Evolutionary conservation across 1,140 invertebrate species (phyloP), one percentile per base, ranked within the genome.

Genomic region (Kradibia gibbosae): DNA sequence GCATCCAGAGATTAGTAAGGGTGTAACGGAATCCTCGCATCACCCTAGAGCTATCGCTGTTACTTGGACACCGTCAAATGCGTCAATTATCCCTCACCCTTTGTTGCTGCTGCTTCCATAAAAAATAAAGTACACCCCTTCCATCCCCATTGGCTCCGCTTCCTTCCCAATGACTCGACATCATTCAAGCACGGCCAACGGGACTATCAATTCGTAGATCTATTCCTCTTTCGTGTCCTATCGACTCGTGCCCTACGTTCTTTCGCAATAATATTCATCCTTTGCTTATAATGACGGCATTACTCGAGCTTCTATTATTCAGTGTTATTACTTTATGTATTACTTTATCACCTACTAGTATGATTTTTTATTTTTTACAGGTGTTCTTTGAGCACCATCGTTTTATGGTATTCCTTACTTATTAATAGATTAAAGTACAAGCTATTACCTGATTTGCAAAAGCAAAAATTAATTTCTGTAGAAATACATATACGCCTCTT

Each of bases 251-350:
- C 15, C 3, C 50, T 55, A 11, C 25, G 53, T 55, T 28, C 17
- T 0, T 62, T 31, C 15, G 60, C 13, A 34, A 62, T 34, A 20
- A 25, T 34, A 13, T 4, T 8, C 11, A 34, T 62, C 34, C 36
- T 8, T 75, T 75, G 36, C 42, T 75, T 75, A 57, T 75, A 75
- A 75, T 39, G 73, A 50, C 50, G 34, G 48, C 55, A 53, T 73
- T 53, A 53, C 28, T 20, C 25, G 48, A 15, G 0, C 15, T 17
- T 5, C 20, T n/a, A 7, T 17, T 25, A 55, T 55, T 57, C 34
- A 74, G 31, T 74, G 72, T 39, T 22, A 74, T 74, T 36, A 50
- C 50, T 22, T 3, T 15, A 11, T 7, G 50, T 75, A 36, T 75
- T 75, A 60, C 73, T 57, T 60, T 60, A 60, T 75, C 55, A 53